phyloP scores from a whole-genome alignment of 1,140 invertebrate genomes.

The Nilaparvata lugens region DNA sequence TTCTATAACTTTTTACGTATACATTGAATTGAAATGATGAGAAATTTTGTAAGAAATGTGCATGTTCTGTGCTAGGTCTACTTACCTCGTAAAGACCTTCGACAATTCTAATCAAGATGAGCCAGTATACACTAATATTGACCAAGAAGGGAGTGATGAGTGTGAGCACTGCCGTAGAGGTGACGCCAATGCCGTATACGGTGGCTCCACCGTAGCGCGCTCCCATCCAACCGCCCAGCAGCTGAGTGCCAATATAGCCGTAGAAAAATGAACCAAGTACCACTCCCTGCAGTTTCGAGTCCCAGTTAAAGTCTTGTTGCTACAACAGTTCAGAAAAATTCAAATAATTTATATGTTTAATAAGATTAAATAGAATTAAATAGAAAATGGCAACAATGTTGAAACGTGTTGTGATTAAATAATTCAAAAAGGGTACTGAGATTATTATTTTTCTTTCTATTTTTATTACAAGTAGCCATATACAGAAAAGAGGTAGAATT shows the following conservation, averaged over 20 bases:
- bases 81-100: conserved; percentile 82
- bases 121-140: conserved; percentile 53
- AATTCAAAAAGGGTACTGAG: no score
- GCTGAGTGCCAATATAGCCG: conserved; percentile 53
- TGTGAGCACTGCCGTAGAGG: conserved; percentile 69
- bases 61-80: no score
- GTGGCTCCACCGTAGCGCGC: conserved; percentile 57
- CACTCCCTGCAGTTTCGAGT: conserved; percentile 41
- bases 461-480: no score
- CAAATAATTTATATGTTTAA: not conserved
- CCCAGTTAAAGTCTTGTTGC: conserved; percentile 55
- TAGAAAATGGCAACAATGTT: no score
- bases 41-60: no score
- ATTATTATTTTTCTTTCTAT: no score
- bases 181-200: conserved; percentile 70
- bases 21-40: no score
- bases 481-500: no score
- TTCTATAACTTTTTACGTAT: no score
- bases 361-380: no score
- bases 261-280: conserved; percentile 59
- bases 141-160: conserved; percentile 72
- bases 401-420: no score
- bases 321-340: conserved; percentile 35
- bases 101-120: conserved; percentile 66
- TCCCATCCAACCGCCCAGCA: conserved; percentile 63